Evolutionary conservation across 2,113 vertebrate species (phyloP), one percentile per base, ranked within the genome.

Genomic region (Cyprinodon brontotheroides): DNA sequence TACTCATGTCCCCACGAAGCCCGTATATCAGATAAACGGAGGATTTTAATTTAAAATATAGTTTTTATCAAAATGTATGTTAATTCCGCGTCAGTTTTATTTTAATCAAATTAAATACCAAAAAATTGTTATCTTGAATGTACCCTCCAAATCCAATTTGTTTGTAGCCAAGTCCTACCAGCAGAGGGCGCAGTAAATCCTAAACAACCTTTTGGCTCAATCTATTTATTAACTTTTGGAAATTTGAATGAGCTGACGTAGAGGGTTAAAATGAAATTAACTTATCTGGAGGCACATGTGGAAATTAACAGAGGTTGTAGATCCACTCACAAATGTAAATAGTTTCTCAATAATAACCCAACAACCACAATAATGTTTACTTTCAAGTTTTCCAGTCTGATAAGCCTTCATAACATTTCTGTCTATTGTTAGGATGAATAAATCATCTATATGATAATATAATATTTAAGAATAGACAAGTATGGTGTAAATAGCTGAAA

Each of bases 91-190:
- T 9, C 43, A 9, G 13, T 0, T 13, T 45, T 12, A 62, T 57
- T 57, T 9, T 57, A 20, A 22, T 43, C 45, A 4, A 4, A 29
- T 20, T 65, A n/a, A 45, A 11, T 43, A 22, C 11, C 2, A 4
- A 61, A 22, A 4, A 39, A 15, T 73, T 70, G 0, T n/a, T 9
- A 7, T 76, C 45, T 82, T 89, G 83, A 90, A 88, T 74, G 72
- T 68, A 62, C 37, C 85, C 43, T 74, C 0, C 7, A 1, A 4
- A 9, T 43, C 40, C 11, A 10, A 13, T 9, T 53, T 14, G 20
- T 72, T n/a, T 45, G 0, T 7, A n/a, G 48, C 45, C 45, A 14
- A 36, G 64, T 29, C 0, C 0, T 4, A 37, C 71, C 87, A 84
- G 57, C 17, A 22, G 86, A 68, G 78, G 82, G 82, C 64, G 80